Base-by-base conservation (phyloP, 2,113 vertebrate species). In the Heteronetta atricapilla region DNA sequence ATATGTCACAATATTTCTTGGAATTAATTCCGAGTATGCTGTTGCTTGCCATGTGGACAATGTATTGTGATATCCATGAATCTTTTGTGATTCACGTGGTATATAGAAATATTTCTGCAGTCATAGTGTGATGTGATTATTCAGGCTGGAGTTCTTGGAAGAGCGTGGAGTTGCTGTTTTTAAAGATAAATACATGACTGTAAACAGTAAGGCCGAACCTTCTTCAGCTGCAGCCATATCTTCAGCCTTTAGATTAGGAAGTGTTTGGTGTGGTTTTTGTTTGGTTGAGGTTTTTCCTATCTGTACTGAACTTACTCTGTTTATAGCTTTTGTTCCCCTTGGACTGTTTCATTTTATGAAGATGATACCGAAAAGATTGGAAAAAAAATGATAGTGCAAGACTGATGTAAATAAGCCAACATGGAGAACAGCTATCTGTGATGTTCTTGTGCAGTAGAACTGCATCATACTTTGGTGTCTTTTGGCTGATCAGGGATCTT, bases 401-500 rank as follows among this genome's bases (percentile, higher is more conserved):
- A 94, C 79, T 96, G 86, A 90, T 69, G 92, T 93, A 95, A 92
- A 95, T 94, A 93, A 94, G 83, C 69, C 77, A 86, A 82, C 92
- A 62, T 76, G 94, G 90, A 84, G 86, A 73, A 87, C 95, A 92
- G 86, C 83, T 95, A 48, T 92, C 74, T 76, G 86, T 92, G 90
- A 92, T 91, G 86, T 82, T 95, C 53, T 94, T 77, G 86, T 48
- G 69, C 93, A 75, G 93, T 93, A 93, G 76, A 95, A 91, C 83
- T 94, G 90, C 92, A 86, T 90, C 92, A 40, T 92, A n/a, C 52
- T 93, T 92, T 90, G 77, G 88, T 94, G 96, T 93, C 94, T 92
- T 91, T 93, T 96, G 93, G 89, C 84, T 94, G 67, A 94, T 95
- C 94, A 97, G 95, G 91, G 94, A 95, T 88, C 91, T 94, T 84